These are phyloP conservation scores for Pimephales promelas DNA, from an alignment of 2,113 vertebrate species.

Conservation along the genomic window DNA sequence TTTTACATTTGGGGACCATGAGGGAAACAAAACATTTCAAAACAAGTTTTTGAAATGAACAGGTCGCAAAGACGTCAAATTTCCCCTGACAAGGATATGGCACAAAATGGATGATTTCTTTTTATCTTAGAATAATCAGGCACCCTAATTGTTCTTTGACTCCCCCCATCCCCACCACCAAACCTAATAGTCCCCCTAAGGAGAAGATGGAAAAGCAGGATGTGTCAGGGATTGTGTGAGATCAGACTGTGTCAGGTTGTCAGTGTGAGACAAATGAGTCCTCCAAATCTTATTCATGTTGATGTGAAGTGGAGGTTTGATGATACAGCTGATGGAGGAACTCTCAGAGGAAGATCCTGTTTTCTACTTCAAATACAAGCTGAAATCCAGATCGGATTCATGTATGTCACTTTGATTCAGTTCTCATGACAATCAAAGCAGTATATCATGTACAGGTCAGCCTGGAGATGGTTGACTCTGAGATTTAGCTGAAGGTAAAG, in stretches of 20 bases:
- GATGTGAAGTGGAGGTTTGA: constrained; percentile 11
- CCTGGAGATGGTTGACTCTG: neutral
- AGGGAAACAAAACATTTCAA: constrained; percentile 8
- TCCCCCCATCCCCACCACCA: neutral
- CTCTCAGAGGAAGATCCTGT: constrained; percentile 15
- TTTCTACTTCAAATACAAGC: neutral
- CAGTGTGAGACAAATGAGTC: constrained; percentile 41
- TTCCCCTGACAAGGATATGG: neutral
- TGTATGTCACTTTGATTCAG: neutral
- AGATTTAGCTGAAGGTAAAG: neutral
- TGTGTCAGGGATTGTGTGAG: constrained; percentile 11
- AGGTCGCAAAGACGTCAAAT: neutral
- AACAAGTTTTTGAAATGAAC: neutral
- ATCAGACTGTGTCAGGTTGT: constrained; percentile 23
- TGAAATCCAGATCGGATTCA: constrained; percentile 26
- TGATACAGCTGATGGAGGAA: constrained; percentile 19
- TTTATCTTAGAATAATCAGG: constrained; percentile 9
- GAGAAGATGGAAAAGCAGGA: neutral
- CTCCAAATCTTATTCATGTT: constrained; percentile 11
- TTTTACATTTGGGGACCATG: neutral
- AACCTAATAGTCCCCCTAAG: neutral
- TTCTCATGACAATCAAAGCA: constrained; percentile 13
- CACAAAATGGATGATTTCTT: constrained; percentile 9
- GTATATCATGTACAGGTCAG: neutral
- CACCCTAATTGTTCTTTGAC: neutral